Conservation (phyloP, 2,113 vertebrate genomes). For the Petromus typicus region DNA sequence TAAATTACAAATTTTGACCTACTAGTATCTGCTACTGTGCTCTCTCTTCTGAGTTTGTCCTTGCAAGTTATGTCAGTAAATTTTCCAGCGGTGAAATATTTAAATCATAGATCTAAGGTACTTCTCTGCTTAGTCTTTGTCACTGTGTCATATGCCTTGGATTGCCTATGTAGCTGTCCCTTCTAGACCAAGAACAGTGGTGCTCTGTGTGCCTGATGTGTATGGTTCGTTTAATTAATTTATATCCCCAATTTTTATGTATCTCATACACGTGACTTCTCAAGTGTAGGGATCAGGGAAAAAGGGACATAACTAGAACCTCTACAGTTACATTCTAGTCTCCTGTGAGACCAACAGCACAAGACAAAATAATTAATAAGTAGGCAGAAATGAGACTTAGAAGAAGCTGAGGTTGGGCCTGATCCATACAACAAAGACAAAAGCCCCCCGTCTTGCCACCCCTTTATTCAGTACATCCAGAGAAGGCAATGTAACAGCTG, state of each 20-base stretch:
- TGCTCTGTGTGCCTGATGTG: not conserved
- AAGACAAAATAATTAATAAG: no score
- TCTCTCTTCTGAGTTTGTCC: not conserved
- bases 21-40: not conserved
- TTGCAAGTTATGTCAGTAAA: not conserved
- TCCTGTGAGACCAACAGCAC: no score
- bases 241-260: not conserved
- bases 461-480: no score
- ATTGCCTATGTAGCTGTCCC: not conserved
- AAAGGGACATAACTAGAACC: no score
- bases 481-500: no score
- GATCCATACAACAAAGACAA: no score
- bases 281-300: not conserved
- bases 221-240: not conserved
- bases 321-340: no score
- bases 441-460: no score
- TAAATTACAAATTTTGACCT: not conserved
- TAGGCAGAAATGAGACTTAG: no score
- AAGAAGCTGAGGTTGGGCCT: no score
- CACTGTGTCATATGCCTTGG: not conserved
- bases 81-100: not conserved
- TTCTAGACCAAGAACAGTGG: not conserved
- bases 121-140: not conserved
- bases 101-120: not conserved
- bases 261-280: not conserved